phyloP scores from a whole-genome alignment of 2,113 vertebrate genomes.

The Electrona antarctica region DNA sequence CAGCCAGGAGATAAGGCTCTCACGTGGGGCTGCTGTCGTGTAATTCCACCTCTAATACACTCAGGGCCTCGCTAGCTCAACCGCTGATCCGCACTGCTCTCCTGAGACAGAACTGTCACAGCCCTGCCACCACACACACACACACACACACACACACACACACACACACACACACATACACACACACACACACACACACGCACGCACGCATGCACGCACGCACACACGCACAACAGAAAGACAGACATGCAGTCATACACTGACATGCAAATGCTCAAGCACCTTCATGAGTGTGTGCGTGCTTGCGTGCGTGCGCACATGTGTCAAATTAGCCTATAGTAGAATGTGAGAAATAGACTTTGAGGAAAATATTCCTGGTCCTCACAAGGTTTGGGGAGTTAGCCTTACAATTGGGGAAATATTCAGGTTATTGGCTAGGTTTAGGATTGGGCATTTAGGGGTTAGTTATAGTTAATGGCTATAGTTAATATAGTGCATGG shows the following conservation, averaged over 20 bases:
- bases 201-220: slow-evolving; percentile 12
- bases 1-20: slow-evolving; percentile 78
- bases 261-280: neutral
- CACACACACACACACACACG: slow-evolving; percentile 49
- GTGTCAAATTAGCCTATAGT: neutral
- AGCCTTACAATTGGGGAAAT: too few relatives aligned
- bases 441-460: too few relatives aligned
- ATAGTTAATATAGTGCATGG: too few relatives aligned
- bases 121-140: slow-evolving; percentile 61
- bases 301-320: neutral
- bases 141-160: slow-evolving; percentile 52
- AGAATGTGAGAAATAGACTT: too few relatives aligned
- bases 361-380: too few relatives aligned
- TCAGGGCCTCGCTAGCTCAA: slow-evolving; percentile 74
- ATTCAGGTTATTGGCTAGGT: too few relatives aligned
- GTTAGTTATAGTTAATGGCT: too few relatives aligned
- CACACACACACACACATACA: slow-evolving; percentile 46
- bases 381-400: too few relatives aligned
- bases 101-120: slow-evolving; percentile 78
- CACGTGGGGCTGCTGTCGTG: slow-evolving; percentile 73
- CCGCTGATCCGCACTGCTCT: slow-evolving; percentile 78
- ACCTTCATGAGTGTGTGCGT: neutral
- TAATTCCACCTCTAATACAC: slow-evolving; percentile 79
- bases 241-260: neutral
- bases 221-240: neutral